Base-by-base conservation (phyloP, 2,888 invertebrate species). In the Melipona beecheii region DNA sequence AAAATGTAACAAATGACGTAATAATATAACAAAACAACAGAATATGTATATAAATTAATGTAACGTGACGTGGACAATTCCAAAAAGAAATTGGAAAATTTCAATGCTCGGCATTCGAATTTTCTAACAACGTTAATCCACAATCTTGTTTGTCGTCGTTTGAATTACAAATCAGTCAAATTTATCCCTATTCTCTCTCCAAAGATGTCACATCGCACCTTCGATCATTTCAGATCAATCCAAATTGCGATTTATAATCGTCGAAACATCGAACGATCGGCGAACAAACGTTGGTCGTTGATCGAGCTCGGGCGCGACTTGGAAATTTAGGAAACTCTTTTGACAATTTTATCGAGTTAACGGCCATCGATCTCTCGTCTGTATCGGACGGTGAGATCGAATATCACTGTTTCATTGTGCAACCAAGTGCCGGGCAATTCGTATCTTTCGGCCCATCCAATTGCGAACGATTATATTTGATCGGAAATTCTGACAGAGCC, bases 401-500 rank as follows among this genome's bases (percentile, higher is more conserved):
- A 54, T 54, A 54, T 31, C 52, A 21, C 27, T 69, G 31, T 31
- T 21, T 9, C 31, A 54, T 17, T 52, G 15, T 21, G 31, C 54
- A 56, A 17, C 36, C 19, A n/a, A 58, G 56, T n/a, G n/a, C 19
- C n/a, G 2, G 24, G 56, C n/a, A 56, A 56, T 58, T 43, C 36
- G 36, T 36, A 58, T 36, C 56, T 56, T 58, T 71, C 56, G 31
- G 13, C 4, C 56, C n/a, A 71, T 54, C 19, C 70, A 71, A 56
- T 71, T 17, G 36, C 31, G 24, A 58, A 43, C n/a, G 21, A 56
- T 56, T 36, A 56, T 24, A 71, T 71, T 71, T 71, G 43, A 71
- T 56, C n/a, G 56, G 56, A 71, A 56, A 71, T 71, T 71, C 56
- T 56, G 56, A 71, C 56, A 36, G 43, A 9, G 15, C n/a, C 17